These are phyloP conservation scores for Tetranychus truncatus DNA, from an alignment of 2,888 invertebrate species.

Conservation along the genomic window DNA sequence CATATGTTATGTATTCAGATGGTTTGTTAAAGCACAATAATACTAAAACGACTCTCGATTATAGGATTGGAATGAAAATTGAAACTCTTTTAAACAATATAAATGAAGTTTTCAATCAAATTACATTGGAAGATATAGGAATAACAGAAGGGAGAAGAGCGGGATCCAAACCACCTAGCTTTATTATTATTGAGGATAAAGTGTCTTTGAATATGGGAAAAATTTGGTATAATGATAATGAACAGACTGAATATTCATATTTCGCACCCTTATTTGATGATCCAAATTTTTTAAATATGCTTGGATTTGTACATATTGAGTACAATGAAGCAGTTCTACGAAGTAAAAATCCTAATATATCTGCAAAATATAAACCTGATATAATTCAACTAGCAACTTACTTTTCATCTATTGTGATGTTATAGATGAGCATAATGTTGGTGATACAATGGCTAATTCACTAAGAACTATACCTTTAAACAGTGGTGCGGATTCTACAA, in stretches of 20 bases:
- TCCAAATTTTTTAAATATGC: not conserved
- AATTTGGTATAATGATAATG: not conserved
- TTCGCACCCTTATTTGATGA: not conserved
- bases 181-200: not conserved
- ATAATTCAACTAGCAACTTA: not conserved
- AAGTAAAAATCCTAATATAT: not conserved
- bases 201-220: not conserved
- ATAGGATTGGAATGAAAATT: too few species aligned
- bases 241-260: not conserved
- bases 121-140: too few species aligned
- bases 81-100: too few species aligned
- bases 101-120: too few species aligned
- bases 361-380: not conserved
- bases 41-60: too few species aligned
- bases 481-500: not conserved
- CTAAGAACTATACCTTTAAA: not conserved
- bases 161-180: too few species aligned
- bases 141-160: too few species aligned
- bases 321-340: not conserved
- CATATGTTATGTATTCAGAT: not conserved
- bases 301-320: not conserved
- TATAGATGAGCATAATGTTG: not conserved
- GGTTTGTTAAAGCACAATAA: too few species aligned
- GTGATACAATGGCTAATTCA: not conserved
- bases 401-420: not conserved